Conservation (phyloP, 2,113 vertebrate species). For the human region GRCh38 chr12:11623001-11623500, state of each 20-base stretch:
- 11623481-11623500: not conserved
- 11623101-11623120: not conserved
- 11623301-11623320: not conserved
- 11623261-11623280: not conserved
- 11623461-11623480: not conserved
- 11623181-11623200: not conserved
- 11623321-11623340: not conserved
- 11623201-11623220: not conserved
- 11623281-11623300: not conserved
- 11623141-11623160: not conserved
- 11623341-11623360: not conserved
- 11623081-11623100: not conserved
- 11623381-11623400: not conserved
- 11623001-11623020: not conserved
- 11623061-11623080: not conserved
- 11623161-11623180: not conserved
- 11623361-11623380: not conserved
- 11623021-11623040: conserved; percentile 13
- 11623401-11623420: not conserved
- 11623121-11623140: not conserved
- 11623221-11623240: not conserved
- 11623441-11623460: not conserved
- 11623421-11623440: not conserved
- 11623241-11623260: not conserved
- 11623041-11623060: conserved; percentile 8